Conservation (phyloP, 1,140 invertebrate species). For the Drosophila repleta region DNA sequence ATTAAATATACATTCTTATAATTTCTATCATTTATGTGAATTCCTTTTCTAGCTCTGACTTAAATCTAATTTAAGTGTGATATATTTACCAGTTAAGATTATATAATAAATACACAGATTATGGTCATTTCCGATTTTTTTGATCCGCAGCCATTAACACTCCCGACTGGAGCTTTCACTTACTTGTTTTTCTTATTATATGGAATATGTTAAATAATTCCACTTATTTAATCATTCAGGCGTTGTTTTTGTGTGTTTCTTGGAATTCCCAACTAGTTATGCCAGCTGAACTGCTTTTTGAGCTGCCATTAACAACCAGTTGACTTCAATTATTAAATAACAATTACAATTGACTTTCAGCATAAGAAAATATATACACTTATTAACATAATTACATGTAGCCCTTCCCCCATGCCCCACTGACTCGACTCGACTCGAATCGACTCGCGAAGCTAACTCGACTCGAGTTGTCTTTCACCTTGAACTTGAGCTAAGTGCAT, state of each 20-base stretch:
- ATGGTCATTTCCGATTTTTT: no score
- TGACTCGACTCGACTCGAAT: background rate
- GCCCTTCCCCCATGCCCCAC: constrained; percentile 17
- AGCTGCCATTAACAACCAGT: background rate
- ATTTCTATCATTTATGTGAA: no score
- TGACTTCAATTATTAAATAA: constrained; percentile 4
- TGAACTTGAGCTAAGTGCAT: constrained; percentile 66
- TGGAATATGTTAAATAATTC: no score
- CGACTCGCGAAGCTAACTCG: background rate
- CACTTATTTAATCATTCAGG: background rate
- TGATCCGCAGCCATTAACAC: no score
- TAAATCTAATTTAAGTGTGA: no score
- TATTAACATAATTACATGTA: constrained; percentile 6
- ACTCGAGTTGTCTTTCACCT: constrained; percentile 29
- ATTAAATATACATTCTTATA: no score
- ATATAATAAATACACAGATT: no score
- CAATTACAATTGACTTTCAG: constrained; percentile 4
- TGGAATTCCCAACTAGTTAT: constrained; percentile 4
- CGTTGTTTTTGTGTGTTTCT: background rate
- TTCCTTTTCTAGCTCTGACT: no score
- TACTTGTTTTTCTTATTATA: no score
- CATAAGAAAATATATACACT: constrained; percentile 4
- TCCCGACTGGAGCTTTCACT: no score
- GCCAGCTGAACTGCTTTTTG: background rate
- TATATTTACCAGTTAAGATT: no score